These are phyloP conservation scores for Dendronephthya gigantea DNA, from an alignment of 64 coral and sea anemone genomes.

Conservation along the genomic window DNA sequence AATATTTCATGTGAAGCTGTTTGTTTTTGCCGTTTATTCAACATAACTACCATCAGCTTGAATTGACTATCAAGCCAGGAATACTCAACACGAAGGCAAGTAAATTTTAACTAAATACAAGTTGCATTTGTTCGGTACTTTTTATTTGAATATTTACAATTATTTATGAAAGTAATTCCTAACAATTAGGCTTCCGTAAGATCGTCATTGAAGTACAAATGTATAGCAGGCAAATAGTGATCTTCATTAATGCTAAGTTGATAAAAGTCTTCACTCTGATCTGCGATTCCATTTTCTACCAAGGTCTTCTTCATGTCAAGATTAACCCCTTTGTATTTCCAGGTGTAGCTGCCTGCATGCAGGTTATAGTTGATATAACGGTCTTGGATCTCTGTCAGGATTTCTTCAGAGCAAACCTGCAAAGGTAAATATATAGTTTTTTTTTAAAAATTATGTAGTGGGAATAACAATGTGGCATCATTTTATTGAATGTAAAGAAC, in stretches of 20 bases:
- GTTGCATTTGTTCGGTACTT: too few species aligned
- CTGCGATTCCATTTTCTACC: slow-evolving; percentile 73
- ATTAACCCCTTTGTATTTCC: slow-evolving; percentile 81
- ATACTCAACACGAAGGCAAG: too few species aligned
- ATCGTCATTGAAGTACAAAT: slow-evolving; percentile 94
- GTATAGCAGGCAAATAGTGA: slow-evolving; percentile 73
- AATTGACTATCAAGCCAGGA: too few species aligned
- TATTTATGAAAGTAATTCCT: neutral
- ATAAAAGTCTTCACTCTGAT: slow-evolving; percentile 93
- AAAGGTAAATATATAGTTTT: neutral
- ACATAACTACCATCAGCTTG: too few species aligned
- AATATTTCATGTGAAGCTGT: too few species aligned
- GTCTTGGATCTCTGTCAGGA: slow-evolving; percentile 86
- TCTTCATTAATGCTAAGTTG: slow-evolving; percentile 94
- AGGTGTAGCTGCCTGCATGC: slow-evolving; percentile 88
- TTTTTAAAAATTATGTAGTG: neutral
- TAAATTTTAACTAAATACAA: too few species aligned
- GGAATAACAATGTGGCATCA: too few species aligned
- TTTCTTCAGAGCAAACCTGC: slow-evolving; percentile 97
- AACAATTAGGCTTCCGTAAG: slow-evolving; percentile 70
- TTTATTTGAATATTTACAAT: neutral
- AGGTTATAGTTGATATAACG: slow-evolving; percentile 81
- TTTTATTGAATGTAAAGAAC: too few species aligned
- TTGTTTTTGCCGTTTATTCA: too few species aligned
- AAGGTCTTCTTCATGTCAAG: slow-evolving; percentile 86